Conservation (phyloP, 92 coral and sea anemone species). For the Desmophyllum pertusum region DNA sequence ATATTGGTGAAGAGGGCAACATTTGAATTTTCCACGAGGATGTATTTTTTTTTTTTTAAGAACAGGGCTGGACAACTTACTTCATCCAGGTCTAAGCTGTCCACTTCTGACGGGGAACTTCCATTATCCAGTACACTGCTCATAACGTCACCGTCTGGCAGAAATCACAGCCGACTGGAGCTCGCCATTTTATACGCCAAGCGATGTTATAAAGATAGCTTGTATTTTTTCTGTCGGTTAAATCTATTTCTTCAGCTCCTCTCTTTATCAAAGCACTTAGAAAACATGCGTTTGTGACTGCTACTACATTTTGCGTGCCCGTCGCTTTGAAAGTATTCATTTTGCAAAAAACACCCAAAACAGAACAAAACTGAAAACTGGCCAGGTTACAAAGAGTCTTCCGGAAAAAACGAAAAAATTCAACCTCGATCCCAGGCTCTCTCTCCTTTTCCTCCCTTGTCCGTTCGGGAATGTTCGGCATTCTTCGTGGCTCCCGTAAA, state of each 20-base stretch:
- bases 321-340: not conserved
- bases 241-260: not conserved
- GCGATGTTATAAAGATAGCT: not conserved
- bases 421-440: no score
- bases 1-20: not conserved
- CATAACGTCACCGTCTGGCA: slow-evolving; percentile 31
- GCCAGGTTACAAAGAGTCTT: slow-evolving; percentile 34
- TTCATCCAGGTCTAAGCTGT: slow-evolving; percentile 45
- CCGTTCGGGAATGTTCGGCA: no score
- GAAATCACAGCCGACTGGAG: slow-evolving; percentile 21
- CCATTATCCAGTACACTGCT: slow-evolving; percentile 55
- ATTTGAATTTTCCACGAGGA: not conserved
- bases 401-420: no score
- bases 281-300: not conserved
- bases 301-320: slow-evolving; percentile 9
- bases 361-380: not conserved
- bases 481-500: no score
- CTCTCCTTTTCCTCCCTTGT: no score
- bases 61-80: slow-evolving; percentile 13
- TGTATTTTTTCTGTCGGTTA: not conserved
- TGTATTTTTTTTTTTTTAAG: not conserved
- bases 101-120: slow-evolving; percentile 49
- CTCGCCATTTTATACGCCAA: slow-evolving; percentile 28
- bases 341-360: slow-evolving; percentile 25
- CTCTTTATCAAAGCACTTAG: not conserved